phyloP scores from a whole-genome alignment of 1,140 invertebrate species.

The Magallana ariakensis region DNA sequence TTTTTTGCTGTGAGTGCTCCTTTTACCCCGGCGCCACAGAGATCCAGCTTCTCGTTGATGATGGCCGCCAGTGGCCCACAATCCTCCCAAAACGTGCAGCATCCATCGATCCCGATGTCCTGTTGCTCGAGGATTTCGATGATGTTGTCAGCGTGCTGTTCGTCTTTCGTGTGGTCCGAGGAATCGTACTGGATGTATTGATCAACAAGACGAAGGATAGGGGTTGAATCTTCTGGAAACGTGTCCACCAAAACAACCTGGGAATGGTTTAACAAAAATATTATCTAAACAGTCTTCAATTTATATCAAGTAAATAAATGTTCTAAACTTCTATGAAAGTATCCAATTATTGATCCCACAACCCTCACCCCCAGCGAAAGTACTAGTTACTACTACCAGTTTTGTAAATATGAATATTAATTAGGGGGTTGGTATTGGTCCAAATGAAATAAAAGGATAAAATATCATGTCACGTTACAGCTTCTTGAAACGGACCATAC shows the following conservation, averaged over 20 bases:
- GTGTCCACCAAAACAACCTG: constrained; percentile 67
- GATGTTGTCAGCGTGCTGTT: constrained; percentile 55
- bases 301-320: neutral
- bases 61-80: constrained; percentile 61
- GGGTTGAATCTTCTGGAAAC: neutral
- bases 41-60: constrained; percentile 49
- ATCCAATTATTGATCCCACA: neutral
- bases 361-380: neutral
- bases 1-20: constrained; percentile 63
- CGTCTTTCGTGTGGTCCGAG: constrained; percentile 58
- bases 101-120: constrained; percentile 56
- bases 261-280: constrained; percentile 5
- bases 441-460: too few species aligned
- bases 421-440: too few species aligned
- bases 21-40: constrained; percentile 48
- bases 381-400: neutral
- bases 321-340: neutral
- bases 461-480: neutral
- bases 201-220: neutral
- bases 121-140: constrained; percentile 49
- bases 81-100: constrained; percentile 67
- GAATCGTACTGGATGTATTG: constrained; percentile 59
- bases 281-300: neutral
- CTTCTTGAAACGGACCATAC: neutral
- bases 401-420: neutral